Percentiles rank a stretch among this genome's conserved stretches.
Evolutionary conservation across 2,113 vertebrate genomes (phyloP).

Genomic region (Leucoraja erinaceus): DNA sequence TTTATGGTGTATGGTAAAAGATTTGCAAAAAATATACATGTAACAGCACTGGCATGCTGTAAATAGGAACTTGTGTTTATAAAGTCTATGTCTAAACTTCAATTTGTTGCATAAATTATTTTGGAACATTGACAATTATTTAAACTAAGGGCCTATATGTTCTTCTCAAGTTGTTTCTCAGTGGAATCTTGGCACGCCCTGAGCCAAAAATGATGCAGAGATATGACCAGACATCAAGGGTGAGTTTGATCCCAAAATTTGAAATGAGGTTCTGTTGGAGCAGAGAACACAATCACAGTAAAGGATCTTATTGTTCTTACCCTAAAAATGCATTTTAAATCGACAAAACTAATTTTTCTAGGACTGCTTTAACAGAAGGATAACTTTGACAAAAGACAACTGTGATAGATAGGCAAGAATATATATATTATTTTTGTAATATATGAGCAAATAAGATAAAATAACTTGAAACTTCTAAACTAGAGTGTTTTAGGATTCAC

Average conservation of each 20-base stretch:
- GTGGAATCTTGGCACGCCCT: not conserved
- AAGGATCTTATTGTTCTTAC: not conserved
- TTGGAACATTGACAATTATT: not conserved
- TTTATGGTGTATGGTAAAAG: not conserved
- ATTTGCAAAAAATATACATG: not conserved
- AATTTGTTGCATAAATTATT: not conserved
- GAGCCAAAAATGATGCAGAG: not conserved
- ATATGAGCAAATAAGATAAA: not conserved
- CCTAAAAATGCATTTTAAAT: not conserved
- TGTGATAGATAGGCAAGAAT: not conserved
- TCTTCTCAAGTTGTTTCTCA: not conserved
- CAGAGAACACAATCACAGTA: not conserved
- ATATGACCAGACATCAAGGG: not conserved
- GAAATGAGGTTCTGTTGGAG: not conserved
- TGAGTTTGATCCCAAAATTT: not conserved
- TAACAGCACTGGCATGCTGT: conserved; percentile 7
- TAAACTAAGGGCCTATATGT: not conserved
- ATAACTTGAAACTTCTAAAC: not conserved
- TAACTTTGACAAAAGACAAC: not conserved
- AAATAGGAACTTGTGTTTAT: not conserved
- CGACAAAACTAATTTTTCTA: conserved; percentile 9
- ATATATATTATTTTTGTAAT: conserved; percentile 32
- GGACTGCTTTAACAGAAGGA: not conserved
- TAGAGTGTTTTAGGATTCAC: not conserved
- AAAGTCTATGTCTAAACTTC: not conserved